Base-by-base conservation (phyloP, 2,113 vertebrate genomes). In the Alces alces region DNA sequence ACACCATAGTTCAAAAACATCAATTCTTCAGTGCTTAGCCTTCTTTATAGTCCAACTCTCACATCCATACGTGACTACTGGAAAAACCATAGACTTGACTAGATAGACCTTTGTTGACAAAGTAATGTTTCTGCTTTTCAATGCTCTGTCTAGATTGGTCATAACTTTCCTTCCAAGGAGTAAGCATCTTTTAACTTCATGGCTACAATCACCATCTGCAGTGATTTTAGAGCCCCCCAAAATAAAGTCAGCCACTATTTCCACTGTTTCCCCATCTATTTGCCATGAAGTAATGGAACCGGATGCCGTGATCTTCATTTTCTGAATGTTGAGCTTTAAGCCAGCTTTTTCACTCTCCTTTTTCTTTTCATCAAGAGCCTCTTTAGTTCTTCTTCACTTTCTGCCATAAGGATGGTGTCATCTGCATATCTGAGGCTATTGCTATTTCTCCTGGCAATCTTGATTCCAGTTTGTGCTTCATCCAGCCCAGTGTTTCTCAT, bases 1-100 rank as follows among this genome's bases (percentile, higher is more conserved):
- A 70, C 0, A 70, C 4, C 64, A 36, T n/a, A 36, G n/a, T 70
- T 70, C n/a, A 70, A 70, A 70, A 70, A 4, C 9, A 70, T 36
- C n/a, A 36, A 6, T 23, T 66, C 33, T 36, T 64, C 15, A 0
- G 17, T 2, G 0, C 17, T 36, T 8, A 66, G 33, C 33, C 8
- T 66, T 66, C 64, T 66, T 66, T 36, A 70, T n/a, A 70, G 19
- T 11, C n/a, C 64, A 70, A 23, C 19, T 12, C n/a, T 70, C 64
- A 70, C 19, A 36, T 70, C 17, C n/a, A 36, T 23, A 70, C 19
- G 6, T 70, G 64, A 23, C 33, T 5, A 36, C 17, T 21, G 33
- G 19, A 66, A 66, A 66, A 36, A 36, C 4, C 0, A 0, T 36
- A 36, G n/a, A 9, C 17, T 36, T 70, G 64, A 36, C 17, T 23